Base-by-base conservation (phyloP, 2,888 invertebrate species). In the Agonopterix alstromeriana region DNA sequence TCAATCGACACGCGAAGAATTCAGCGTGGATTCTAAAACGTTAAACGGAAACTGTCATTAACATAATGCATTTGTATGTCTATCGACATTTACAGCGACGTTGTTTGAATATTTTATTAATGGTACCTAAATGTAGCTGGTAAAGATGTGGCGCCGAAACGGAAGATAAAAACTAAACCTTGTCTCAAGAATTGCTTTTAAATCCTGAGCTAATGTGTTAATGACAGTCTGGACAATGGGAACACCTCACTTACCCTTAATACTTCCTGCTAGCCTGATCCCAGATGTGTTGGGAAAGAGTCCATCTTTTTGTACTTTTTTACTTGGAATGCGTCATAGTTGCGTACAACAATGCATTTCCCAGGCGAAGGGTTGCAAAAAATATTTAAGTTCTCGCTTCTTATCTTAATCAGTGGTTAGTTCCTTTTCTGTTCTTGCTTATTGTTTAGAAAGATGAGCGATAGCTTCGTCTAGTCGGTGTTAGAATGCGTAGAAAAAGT, bases 31-130 rank as follows among this genome's bases (percentile, higher is more conserved):
- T 42, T 47, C 52, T 65, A 54, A 61, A 58, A 67, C 62, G 65
- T 77, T 84, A 73, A 73, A 78, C 82, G 82, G 77, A 84, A 83
- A 79, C 67, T 65, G 50, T 67, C 58, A 84, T 80, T 82, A 72
- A 68, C 83, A 85, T 86, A 82, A 81, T 78, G 78, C 78, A 81
- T 81, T 82, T 67, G 73, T 72, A 63, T 77, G 72, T 72, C 73
- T 66, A 67, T 75, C 70, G 61, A 76, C 72, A 81, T 77, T 77
- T 75, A 70, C 63, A 63, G 63, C 61, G 64, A 69, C 68, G 63
- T 54, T 62, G 65, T 63, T 64, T 66, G 67, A 73, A 79, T 76
- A 74, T 67, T 66, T 73, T 73, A 70, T 68, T 54, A 42, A 43
- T 43, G 48, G 43, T 35, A 48, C n/a, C n/a, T 43, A 41, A 38